Percentiles rank a stretch among this genome's conserved stretches.
Evolutionary conservation across 2,113 vertebrate genomes (phyloP).

Genomic region (Callospermophilus lateralis): DNA sequence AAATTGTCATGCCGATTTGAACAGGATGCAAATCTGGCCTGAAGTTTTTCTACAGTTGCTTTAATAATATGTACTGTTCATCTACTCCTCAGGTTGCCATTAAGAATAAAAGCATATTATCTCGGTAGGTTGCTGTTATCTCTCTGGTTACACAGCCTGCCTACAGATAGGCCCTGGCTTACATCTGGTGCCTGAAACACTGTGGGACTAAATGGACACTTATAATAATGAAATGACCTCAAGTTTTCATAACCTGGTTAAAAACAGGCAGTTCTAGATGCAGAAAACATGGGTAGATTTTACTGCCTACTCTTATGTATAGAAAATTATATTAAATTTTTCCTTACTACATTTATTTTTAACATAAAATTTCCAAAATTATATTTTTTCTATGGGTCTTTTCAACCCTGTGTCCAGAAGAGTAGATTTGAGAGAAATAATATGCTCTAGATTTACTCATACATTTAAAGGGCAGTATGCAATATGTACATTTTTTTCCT

Average conservation of each 20-base stretch:
- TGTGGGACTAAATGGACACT: background rate
- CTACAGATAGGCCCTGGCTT: background rate
- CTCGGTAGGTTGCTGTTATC: constrained; percentile 16
- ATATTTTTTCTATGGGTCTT: constrained; percentile 4
- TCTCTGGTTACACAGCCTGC: constrained; percentile 28
- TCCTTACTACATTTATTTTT: background rate
- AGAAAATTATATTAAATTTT: background rate
- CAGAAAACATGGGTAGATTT: background rate
- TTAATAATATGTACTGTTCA: constrained; percentile 58
- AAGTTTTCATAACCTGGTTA: constrained; percentile 37
- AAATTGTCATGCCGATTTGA: constrained; percentile 23
- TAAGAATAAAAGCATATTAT: constrained; percentile 56
- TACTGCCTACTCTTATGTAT: background rate
- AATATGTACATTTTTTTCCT: background rate
- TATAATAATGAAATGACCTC: constrained; percentile 3
- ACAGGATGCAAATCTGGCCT: constrained; percentile 69
- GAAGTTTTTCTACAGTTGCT: constrained; percentile 50
- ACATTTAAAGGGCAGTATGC: background rate
- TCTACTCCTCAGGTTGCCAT: constrained; percentile 36
- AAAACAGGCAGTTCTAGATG: background rate
- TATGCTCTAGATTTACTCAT: background rate
- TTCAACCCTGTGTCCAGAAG: background rate
- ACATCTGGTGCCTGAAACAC: background rate
- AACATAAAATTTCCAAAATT: constrained; percentile 3
- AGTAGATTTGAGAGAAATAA: background rate